Base-by-base conservation (phyloP, 2,113 vertebrate species). In the Chinchilla lanigera region DNA sequence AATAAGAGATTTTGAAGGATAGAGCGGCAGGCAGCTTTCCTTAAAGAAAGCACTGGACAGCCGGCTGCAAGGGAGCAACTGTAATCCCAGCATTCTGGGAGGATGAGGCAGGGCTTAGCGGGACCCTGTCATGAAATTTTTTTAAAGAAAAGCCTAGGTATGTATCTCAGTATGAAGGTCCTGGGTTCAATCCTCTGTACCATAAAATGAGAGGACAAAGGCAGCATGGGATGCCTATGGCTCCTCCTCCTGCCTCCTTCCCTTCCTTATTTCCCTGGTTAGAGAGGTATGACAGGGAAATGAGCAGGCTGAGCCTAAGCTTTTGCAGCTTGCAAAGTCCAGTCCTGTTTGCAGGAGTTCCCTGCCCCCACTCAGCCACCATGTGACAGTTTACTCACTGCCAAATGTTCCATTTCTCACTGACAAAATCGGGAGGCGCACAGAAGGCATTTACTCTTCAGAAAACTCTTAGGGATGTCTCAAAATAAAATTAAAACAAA, bases 401-500 rank as follows among this genome's bases (percentile, higher is more conserved):
- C 35, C 73, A 86, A 30, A 17, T 3, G 28, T 61, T 33, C 56
- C 47, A 16, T 80, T 93, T 71, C 58, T 50, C 84, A 54, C 44
- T 2, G 41, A 80, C 35, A 47, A 60, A 82, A 71, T 30, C 3
- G 20, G 54, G 38, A 69, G 67, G 19, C 5, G 47, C 56, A 17
- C 3, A 47, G 71, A 58, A 73, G 50, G 33, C 9, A 54, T 85
- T 50, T n/a, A 41, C 44, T 92, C 82, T 93, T 81, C 19, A 0
- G 3, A 61, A 97, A 75, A 67, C 0, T 54, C 56, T 69, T 54
- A 58, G 56, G 28, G 3, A 1, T 56, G 8, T 89, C 75, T 89
- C 78, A 50, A 80, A 86, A 41, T 35, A 77, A 77, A 82, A 85
- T 54, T 24, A 35, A 91, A 96, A 89, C 35, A 24, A 78, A 90